Base-by-base conservation (phyloP, 2,113 vertebrate genomes). In the Dipodomys ordii region DNA sequence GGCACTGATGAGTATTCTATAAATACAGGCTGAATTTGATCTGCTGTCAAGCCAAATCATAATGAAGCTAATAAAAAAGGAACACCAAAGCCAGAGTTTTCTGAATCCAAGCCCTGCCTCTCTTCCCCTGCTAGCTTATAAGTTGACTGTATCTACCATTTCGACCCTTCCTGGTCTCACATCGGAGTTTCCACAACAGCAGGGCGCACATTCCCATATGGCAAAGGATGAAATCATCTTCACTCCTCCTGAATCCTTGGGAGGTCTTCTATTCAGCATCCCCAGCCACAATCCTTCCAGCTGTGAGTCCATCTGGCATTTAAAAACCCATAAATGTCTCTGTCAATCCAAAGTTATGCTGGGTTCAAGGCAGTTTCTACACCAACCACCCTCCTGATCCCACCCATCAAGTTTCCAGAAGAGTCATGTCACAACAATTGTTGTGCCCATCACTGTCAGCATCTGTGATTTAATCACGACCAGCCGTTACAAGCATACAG, bases 331-430 rank as follows among this genome's bases (percentile, higher is more conserved):
- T 83, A 68, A 88, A 90, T n/a, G 15, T 73, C n/a, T 30, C 68
- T 80, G 53, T 91, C 35, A 60, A 30, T 32, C 39, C 25, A 30
- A 28, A 81, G 2, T 82, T 92, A 73, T 83, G 30, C 79, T 78
- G 30, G 27, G 25, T 6, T 85, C 49, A 79, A 83, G 27, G 73
- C 4, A 92, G 49, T 69, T 85, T 91, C 67, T 35, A 71, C 39
- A 49, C 60, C 13, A 64, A 44, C 28, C 28, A 39, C 25, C 30
- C 73, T 30, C 92, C 57, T 32, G 22, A 91, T 89, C 72, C 93
- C 91, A 94, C 81, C 83, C 81, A 93, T 49, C 2, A 9, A 82
- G 32, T 89, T 94, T 90, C 84, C 81, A 84, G 80, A 93, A 92
- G 64, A 93, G 27, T 60, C n/a, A 28, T 27, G 81, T 77, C 76